Conservation (phyloP, 2,888 invertebrate species). For the Dryobotodes eremita region DNA sequence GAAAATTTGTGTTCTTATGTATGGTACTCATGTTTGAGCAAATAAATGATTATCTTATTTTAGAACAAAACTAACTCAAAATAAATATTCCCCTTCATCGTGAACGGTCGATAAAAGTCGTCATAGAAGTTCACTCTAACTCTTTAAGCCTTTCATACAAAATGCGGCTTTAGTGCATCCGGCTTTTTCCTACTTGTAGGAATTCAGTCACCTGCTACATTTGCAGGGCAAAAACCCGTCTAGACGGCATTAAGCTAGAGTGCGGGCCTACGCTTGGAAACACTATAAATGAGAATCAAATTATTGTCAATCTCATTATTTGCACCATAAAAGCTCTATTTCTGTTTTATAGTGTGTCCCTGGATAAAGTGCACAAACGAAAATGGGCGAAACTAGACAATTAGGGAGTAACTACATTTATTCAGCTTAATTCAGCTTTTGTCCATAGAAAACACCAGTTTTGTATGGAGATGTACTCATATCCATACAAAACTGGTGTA, state of each 20-base stretch:
- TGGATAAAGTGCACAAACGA: no score
- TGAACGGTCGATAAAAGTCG: constrained; percentile 24
- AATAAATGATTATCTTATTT: no score
- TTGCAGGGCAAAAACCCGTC: constrained; percentile 83
- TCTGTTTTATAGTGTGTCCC: neutral
- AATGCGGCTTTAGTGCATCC: constrained; percentile 59
- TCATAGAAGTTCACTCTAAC: constrained; percentile 46
- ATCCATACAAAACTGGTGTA: no score
- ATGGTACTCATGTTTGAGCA: no score
- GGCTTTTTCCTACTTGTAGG: constrained; percentile 70
- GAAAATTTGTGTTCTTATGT: no score
- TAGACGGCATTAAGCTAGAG: constrained; percentile 80
- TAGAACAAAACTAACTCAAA: neutral
- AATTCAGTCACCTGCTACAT: constrained; percentile 80
- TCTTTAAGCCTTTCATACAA: constrained; percentile 44
- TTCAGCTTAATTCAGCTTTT: no score
- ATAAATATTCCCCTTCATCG: neutral
- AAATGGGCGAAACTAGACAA: no score
- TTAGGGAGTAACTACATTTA: no score
- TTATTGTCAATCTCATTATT: constrained; percentile 74
- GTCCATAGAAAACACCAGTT: no score
- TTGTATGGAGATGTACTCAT: no score
- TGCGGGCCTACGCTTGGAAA: constrained; percentile 73
- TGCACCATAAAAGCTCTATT: constrained; percentile 57
- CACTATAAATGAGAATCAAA: constrained; percentile 66